Percentiles rank a stretch among this genome's conserved stretches.
These are phyloP conservation scores for Cosmia trapezina DNA, from an alignment of 2,888 invertebrate genomes.

Conservation along the genomic window DNA sequence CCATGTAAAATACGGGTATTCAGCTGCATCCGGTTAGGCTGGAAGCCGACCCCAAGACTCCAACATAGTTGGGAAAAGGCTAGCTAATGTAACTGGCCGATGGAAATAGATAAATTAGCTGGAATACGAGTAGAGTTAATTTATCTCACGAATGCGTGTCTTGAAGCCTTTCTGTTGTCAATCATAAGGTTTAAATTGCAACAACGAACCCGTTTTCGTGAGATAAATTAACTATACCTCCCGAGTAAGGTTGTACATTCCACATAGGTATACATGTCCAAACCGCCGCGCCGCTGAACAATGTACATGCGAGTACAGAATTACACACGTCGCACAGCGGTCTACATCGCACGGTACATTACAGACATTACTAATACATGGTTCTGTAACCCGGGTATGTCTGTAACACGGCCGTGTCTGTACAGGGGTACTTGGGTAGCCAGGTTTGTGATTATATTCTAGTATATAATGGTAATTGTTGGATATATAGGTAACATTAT, in stretches of 20 bases:
- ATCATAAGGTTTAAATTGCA: too few relatives aligned
- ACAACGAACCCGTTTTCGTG: too few relatives aligned
- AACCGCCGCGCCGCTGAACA: not conserved
- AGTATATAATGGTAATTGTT: not conserved
- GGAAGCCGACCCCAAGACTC: too few relatives aligned
- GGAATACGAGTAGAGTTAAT: too few relatives aligned
- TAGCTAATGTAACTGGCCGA: too few relatives aligned
- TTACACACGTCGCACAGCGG: constrained; percentile 21
- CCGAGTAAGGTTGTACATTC: not conserved
- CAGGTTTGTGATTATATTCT: not conserved
- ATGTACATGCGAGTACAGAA: constrained; percentile 4
- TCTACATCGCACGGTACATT: constrained; percentile 39
- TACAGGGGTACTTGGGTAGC: not conserved
- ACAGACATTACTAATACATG: constrained; percentile 25
- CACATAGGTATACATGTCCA: not conserved
- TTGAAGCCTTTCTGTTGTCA: too few relatives aligned
- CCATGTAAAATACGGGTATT: too few relatives aligned
- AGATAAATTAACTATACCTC: too few relatives aligned
- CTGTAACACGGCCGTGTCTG: constrained; percentile 16
- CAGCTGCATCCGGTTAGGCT: too few relatives aligned
- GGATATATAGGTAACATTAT: not conserved
- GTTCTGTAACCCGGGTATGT: constrained; percentile 14
- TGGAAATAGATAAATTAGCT: too few relatives aligned
- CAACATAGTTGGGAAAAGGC: too few relatives aligned
- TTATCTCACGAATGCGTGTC: too few relatives aligned